These are phyloP conservation scores for Nematolebias whitei DNA, from an alignment of 2,113 vertebrate genomes.

Conservation along the genomic window DNA sequence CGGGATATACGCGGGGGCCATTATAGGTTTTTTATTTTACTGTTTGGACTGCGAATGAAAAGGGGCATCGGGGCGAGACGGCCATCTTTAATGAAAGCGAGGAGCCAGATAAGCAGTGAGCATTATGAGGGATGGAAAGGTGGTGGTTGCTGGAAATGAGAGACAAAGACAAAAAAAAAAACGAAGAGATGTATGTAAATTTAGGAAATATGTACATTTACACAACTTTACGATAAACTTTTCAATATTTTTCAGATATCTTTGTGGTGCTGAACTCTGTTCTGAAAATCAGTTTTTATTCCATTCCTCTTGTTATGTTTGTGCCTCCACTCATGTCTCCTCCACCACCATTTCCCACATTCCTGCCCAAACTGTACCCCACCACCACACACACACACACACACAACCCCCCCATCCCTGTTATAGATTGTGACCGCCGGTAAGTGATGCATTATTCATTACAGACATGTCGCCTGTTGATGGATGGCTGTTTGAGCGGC, in stretches of 20 bases:
- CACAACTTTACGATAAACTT: slow-evolving; percentile 35
- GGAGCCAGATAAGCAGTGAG: slow-evolving; percentile 62
- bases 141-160: slow-evolving; percentile 29
- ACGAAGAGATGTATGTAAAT: background rate
- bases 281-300: slow-evolving; percentile 69
- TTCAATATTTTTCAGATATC: slow-evolving; percentile 65
- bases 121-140: slow-evolving; percentile 46
- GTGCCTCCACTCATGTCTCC: slow-evolving; percentile 11
- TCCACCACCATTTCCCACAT: slow-evolving; percentile 8
- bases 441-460: slow-evolving; percentile 87
- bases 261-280: slow-evolving; percentile 49
- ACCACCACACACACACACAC: too few species aligned
- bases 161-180: background rate
- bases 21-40: slow-evolving; percentile 77
- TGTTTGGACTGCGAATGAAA: slow-evolving; percentile 80
- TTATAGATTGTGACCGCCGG: slow-evolving; percentile 83
- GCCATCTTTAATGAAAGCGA: slow-evolving; percentile 77
- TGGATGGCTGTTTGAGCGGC: slow-evolving; percentile 85
- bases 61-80: slow-evolving; percentile 63
- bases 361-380: slow-evolving; percentile 71
- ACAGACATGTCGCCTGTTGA: slow-evolving; percentile 80
- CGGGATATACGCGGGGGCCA: slow-evolving; percentile 67
- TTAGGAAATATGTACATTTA: background rate
- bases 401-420: slow-evolving; percentile 71
- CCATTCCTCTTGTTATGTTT: slow-evolving; percentile 61